Conservation (phyloP, 1,140 invertebrate species). For the Streblospio benedicti region DNA sequence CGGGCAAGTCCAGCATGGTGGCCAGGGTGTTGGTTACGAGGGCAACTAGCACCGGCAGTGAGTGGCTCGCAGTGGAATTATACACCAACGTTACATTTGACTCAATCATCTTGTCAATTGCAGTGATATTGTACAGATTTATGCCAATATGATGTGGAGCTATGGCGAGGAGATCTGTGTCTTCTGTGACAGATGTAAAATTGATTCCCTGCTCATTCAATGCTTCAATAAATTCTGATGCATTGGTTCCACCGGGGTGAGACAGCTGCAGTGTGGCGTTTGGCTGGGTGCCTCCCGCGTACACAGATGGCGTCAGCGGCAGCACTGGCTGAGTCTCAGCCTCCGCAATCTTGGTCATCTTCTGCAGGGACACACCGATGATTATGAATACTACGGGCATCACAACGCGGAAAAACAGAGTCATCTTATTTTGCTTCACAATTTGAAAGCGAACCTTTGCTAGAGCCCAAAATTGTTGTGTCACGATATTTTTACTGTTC, state of each 20-base stretch:
- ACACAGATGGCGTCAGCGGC: too few species aligned
- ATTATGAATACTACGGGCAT: constrained; percentile 33
- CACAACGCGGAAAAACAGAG: constrained; percentile 28
- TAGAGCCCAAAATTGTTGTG: constrained; percentile 25
- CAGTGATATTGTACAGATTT: constrained; percentile 50
- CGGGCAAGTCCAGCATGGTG: constrained; percentile 5
- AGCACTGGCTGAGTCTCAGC: neutral
- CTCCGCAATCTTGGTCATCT: neutral
- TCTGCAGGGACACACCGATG: constrained; percentile 24
- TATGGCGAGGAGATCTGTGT: constrained; percentile 13
- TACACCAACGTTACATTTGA: constrained; percentile 60
- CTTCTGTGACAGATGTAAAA: neutral
- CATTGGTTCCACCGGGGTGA: neutral
- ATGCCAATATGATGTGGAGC: constrained; percentile 54
- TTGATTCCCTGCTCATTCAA: neutral
- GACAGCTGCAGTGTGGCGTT: neutral
- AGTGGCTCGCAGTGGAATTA: constrained; percentile 70
- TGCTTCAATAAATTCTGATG: neutral
- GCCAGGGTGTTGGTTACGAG: constrained; percentile 62
- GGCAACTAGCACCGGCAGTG: constrained; percentile 67
- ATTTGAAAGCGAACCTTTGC: constrained; percentile 27
- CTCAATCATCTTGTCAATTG: constrained; percentile 24
- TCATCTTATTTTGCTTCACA: constrained; percentile 21
- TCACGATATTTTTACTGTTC: constrained; percentile 1
- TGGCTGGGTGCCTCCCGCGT: too few species aligned